phyloP scores from a whole-genome alignment of 30 jellyfish, hydroid and myxozoan species.

The Hydractinia echinata region DNA sequence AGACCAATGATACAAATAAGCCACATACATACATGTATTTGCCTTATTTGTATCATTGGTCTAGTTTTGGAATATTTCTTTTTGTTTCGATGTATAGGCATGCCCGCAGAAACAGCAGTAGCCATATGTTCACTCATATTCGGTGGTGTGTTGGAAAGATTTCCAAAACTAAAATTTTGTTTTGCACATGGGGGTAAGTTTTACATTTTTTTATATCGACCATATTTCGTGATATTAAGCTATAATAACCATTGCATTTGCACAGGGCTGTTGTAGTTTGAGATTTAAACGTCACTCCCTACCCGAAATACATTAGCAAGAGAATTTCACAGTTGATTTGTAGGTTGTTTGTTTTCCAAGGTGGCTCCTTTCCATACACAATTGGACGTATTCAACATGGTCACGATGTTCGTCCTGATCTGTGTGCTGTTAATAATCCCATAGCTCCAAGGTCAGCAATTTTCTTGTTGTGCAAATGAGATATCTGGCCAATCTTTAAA shows the following conservation, averaged over 20 bases:
- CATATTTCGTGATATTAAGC: not conserved
- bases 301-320: too few species aligned
- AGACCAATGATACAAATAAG: too few species aligned
- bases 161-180: constrained; percentile 75
- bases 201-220: not conserved
- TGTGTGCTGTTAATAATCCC: constrained; percentile 73
- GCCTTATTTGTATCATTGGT: not conserved
- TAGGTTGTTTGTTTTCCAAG: constrained; percentile 21
- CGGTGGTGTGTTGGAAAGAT: constrained; percentile 90
- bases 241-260: too few species aligned
- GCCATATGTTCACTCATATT: constrained; percentile 83
- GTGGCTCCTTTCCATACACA: constrained; percentile 83
- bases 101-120: constrained; percentile 85
- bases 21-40: too few species aligned
- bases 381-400: constrained; percentile 91
- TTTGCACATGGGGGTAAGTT: constrained; percentile 92
- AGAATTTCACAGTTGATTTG: not conserved
- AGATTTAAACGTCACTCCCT: too few species aligned
- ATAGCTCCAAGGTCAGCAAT: constrained; percentile 62
- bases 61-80: not conserved
- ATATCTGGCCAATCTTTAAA: not conserved
- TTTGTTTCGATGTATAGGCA: constrained; percentile 42
- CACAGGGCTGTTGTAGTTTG: too few species aligned
- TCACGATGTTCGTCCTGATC: constrained; percentile 84
- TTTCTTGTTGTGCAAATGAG: not conserved